These are phyloP conservation scores for Cheumatopsyche charites DNA, from an alignment of 1,140 invertebrate genomes.

Conservation along the genomic window DNA sequence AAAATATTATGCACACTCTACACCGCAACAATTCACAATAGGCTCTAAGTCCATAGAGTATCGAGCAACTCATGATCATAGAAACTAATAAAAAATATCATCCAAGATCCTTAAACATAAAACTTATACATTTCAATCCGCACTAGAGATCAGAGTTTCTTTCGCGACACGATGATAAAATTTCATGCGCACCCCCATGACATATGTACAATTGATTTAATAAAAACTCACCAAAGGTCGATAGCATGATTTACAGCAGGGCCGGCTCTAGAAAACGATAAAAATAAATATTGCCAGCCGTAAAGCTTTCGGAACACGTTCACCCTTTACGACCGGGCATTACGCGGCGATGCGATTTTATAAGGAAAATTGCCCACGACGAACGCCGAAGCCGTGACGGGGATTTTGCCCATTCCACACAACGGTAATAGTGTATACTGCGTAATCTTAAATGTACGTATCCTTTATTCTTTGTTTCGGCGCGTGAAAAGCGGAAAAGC, in stretches of 20 bases:
- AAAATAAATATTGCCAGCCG: slow-evolving; percentile 1
- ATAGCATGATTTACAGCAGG: not conserved
- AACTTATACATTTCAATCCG: too few species aligned
- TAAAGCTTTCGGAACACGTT: slow-evolving; percentile 17
- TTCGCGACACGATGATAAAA: too few species aligned
- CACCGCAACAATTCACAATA: too few species aligned
- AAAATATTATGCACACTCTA: too few species aligned
- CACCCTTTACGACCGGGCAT: slow-evolving; percentile 4
- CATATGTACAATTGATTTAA: not conserved
- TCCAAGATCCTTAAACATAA: too few species aligned
- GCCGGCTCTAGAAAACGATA: slow-evolving; percentile 1
- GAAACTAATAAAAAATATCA: too few species aligned
- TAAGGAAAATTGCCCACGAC: slow-evolving; percentile 1
- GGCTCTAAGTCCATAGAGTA: too few species aligned
- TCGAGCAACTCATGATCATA: too few species aligned
- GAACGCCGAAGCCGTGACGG: not conserved
- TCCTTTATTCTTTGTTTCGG: not conserved
- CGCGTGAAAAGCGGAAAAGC: not conserved
- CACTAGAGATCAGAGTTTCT: too few species aligned
- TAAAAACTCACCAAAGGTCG: not conserved
- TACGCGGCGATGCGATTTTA: slow-evolving; percentile 2
- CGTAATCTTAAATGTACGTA: not conserved
- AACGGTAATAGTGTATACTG: too few species aligned
- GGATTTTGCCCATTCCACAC: not conserved
- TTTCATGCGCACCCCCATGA: too few species aligned